Percentiles rank a stretch among this genome's conserved stretches.
Conservation (phyloP, 1,140 invertebrate species). For the Leptopilina boulardi region DNA sequence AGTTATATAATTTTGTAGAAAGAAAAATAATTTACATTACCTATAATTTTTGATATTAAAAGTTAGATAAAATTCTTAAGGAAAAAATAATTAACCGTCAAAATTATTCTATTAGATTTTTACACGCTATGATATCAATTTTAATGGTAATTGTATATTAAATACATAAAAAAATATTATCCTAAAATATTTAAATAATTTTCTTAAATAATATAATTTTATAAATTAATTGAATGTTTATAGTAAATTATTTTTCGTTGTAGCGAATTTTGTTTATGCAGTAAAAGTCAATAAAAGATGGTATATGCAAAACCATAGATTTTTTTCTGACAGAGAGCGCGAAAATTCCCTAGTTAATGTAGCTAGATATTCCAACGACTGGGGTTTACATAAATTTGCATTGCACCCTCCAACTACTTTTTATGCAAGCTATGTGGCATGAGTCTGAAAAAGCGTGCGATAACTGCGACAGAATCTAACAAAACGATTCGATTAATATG, state of each 20-base stretch:
- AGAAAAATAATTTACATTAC: too few relatives aligned
- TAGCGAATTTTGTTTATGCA: not conserved
- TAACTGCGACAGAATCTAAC: not conserved
- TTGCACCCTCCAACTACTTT: conserved; percentile 13
- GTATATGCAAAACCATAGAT: conserved; percentile 2
- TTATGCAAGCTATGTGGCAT: conserved; percentile 17
- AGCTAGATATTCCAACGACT: conserved; percentile 25
- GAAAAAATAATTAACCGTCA: too few relatives aligned
- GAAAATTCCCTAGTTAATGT: conserved; percentile 25
- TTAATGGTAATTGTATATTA: too few relatives aligned
- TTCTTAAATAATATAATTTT: too few relatives aligned
- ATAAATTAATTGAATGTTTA: too few relatives aligned
- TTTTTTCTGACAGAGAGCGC: conserved; percentile 20
- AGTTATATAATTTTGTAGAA: too few relatives aligned
- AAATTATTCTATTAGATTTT: too few relatives aligned
- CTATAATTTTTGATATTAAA: too few relatives aligned
- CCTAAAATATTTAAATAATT: too few relatives aligned
- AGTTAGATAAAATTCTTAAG: too few relatives aligned
- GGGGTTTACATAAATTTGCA: conserved; percentile 28
- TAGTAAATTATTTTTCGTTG: not conserved
- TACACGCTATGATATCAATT: too few relatives aligned
- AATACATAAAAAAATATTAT: too few relatives aligned
- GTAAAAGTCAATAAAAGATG: not conserved
- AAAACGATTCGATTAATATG: conserved; percentile 21
- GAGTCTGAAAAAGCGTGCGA: conserved; percentile 12